phyloP scores from a whole-genome alignment of 2,113 vertebrate genomes.

The Pygoscelis antarcticus region DNA sequence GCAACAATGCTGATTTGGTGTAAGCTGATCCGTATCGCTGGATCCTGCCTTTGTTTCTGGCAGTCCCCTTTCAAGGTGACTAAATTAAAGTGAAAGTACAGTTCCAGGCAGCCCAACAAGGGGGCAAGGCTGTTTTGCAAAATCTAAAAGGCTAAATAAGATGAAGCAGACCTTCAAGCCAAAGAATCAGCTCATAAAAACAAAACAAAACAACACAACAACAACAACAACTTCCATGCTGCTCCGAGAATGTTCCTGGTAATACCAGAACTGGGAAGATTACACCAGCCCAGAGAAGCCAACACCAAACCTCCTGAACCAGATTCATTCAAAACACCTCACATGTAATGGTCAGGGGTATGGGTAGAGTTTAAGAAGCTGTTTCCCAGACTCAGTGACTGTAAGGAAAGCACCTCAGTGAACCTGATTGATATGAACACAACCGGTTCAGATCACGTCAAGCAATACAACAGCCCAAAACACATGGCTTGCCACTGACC shows the following conservation, averaged over 20 bases:
- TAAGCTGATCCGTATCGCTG: conserved; percentile 56
- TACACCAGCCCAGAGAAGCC: background rate
- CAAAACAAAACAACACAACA: background rate
- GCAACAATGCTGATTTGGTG: conserved; percentile 60
- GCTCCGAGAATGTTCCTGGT: background rate
- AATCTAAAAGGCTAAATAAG: conserved; percentile 47
- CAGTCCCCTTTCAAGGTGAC: conserved; percentile 73
- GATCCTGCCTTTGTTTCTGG: conserved; percentile 66
- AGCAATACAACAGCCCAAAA: background rate
- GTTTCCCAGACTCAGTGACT: background rate
- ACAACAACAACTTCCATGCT: background rate
- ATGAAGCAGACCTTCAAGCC: background rate
- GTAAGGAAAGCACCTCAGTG: background rate
- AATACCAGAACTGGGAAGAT: background rate
- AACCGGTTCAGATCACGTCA: background rate
- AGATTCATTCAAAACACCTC: background rate
- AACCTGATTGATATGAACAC: background rate
- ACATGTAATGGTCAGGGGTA: background rate
- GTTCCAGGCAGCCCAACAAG: conserved; percentile 43
- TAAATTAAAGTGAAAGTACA: conserved; percentile 65
- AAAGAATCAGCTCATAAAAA: background rate
- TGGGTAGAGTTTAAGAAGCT: background rate
- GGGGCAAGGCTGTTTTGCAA: conserved; percentile 24
- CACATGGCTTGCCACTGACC: background rate
- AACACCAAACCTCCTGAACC: background rate